Conservation (phyloP, 1,140 invertebrate species). For the Reticulitermes speratus region DNA sequence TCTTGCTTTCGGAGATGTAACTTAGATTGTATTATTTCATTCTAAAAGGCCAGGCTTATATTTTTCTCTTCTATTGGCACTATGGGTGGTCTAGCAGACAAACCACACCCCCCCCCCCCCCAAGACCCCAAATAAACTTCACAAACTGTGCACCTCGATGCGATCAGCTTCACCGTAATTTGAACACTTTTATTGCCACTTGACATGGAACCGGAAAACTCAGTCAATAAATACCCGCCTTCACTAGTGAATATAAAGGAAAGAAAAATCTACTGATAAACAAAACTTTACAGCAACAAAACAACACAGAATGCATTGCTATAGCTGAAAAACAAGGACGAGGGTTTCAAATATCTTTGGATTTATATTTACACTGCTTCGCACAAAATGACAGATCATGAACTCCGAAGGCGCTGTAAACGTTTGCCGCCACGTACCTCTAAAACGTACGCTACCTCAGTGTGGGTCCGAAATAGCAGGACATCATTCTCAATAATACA, state of each 20-base stretch:
- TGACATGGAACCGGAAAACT: neutral
- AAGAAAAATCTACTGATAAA: neutral
- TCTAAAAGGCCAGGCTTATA: neutral
- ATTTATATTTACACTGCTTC: neutral
- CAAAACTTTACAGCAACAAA: neutral
- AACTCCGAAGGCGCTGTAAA: neutral
- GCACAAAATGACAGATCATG: neutral
- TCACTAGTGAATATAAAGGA: neutral
- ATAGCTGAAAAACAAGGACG: neutral
- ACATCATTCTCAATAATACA: neutral
- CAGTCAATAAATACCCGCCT: neutral
- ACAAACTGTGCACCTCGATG: neutral
- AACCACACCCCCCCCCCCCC: neutral
- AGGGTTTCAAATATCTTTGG: neutral
- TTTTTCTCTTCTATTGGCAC: neutral
- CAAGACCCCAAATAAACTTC: neutral
- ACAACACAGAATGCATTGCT: neutral
- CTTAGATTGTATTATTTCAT: neutral
- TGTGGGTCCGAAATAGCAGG: neutral
- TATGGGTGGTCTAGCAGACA: neutral
- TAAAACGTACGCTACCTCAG: neutral
- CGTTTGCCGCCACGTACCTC: neutral
- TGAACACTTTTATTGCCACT: neutral
- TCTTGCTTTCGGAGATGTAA: neutral
- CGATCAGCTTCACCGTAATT: neutral